A percentile compares a stretch with the other conserved stretches of the same genome.
These are phyloP conservation scores for Gortyna flavago DNA, from an alignment of 2,888 invertebrate species.

Conservation along the genomic window DNA sequence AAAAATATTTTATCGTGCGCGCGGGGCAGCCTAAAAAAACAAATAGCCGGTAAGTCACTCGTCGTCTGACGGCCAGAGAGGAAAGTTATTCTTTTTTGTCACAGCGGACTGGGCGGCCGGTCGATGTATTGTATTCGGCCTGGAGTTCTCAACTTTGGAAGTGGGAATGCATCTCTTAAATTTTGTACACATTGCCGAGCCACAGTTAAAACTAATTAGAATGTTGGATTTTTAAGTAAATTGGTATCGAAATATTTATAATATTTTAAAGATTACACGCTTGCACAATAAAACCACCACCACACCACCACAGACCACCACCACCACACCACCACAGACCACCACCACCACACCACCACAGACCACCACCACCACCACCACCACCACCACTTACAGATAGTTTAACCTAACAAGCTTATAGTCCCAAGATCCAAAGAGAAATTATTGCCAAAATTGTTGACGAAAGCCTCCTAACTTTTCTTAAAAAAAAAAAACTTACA, in stretches of 20 bases:
- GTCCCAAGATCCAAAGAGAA: neutral
- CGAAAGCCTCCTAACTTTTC: neutral
- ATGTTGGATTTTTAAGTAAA: neutral
- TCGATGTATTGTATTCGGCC: constrained; percentile 75
- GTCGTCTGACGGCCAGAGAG: constrained; percentile 82
- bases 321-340: too few species aligned
- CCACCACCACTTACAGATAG: neutral
- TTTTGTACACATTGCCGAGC: neutral
- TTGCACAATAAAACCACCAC: neutral
- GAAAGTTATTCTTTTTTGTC: constrained; percentile 86
- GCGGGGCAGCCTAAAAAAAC: constrained; percentile 89
- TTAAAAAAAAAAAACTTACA: neutral
- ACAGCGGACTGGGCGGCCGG: constrained; percentile 80
- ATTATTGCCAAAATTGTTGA: neutral
- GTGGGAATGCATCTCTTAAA: neutral
- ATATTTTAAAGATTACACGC: neutral
- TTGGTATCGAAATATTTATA: neutral
- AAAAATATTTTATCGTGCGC: constrained; percentile 89
- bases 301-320: too few species aligned
- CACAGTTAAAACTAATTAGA: neutral
- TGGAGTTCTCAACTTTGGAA: constrained; percentile 69
- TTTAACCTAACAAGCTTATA: too few species aligned
- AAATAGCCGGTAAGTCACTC: constrained; percentile 88
- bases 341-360: too few species aligned
- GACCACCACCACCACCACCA: too few species aligned